Evolutionary conservation across 2,797 vertebrate genomes (phyloP).

Genomic region (Manis pentadactyla): DNA sequence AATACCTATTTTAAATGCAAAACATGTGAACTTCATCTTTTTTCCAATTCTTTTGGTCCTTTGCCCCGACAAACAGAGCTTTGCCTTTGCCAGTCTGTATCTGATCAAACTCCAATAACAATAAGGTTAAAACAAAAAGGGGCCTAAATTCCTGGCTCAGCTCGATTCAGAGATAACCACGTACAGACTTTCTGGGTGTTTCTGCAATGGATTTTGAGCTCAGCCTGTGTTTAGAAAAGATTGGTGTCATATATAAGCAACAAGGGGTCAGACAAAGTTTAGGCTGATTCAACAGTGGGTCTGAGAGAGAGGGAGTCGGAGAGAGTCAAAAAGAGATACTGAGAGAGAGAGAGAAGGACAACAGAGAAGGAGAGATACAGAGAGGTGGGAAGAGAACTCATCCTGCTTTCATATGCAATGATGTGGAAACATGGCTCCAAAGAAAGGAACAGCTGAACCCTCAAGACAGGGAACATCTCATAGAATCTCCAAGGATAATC

Average conservation of each 20-base stretch:
- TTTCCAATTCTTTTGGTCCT: slow-evolving; percentile 75
- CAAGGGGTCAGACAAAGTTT: slow-evolving; percentile 56
- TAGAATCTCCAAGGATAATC: background rate
- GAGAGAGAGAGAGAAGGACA: background rate
- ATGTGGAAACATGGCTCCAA: background rate
- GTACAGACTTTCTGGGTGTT: slow-evolving; percentile 74
- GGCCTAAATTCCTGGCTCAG: slow-evolving; percentile 71
- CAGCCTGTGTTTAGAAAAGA: slow-evolving; percentile 59
- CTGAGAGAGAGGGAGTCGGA: background rate
- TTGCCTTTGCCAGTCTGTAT: slow-evolving; percentile 69
- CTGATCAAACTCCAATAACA: slow-evolving; percentile 79
- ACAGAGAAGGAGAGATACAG: background rate
- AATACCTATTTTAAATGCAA: slow-evolving; percentile 75
- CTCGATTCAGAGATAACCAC: slow-evolving; percentile 78
- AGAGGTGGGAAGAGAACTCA: too few relatives aligned
- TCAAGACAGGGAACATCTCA: background rate
- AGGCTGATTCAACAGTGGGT: slow-evolving; percentile 20
- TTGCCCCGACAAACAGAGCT: slow-evolving; percentile 59
- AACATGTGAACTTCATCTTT: slow-evolving; percentile 78
- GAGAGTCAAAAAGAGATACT: background rate
- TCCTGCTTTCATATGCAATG: background rate
- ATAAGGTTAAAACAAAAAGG: slow-evolving; percentile 71
- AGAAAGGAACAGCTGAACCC: background rate
- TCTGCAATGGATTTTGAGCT: slow-evolving; percentile 60
- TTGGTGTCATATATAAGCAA: background rate